phyloP scores from a whole-genome alignment of 2,888 invertebrate species.

The Halocaridina rubra region DNA sequence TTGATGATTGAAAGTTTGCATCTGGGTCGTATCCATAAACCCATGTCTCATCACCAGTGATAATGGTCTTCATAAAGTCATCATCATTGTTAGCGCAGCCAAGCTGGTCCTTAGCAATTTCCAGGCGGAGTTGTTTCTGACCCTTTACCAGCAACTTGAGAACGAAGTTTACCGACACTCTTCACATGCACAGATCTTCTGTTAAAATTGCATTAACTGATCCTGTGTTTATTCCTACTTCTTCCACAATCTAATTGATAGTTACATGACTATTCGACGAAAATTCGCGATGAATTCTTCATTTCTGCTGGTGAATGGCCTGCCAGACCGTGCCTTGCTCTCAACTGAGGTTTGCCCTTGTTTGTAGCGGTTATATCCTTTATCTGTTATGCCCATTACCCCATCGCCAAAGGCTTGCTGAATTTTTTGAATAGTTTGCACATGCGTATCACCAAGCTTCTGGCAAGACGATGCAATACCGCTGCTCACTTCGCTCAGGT shows the following conservation, averaged over 20 bases:
- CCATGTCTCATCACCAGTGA: too few relatives aligned
- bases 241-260: not conserved
- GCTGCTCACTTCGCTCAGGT: too few relatives aligned
- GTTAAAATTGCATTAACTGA: not conserved
- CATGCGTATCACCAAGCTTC: not conserved
- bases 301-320: conserved; percentile 11
- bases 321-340: not conserved
- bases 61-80: too few relatives aligned
- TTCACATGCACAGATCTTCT: too few relatives aligned
- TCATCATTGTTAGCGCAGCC: too few relatives aligned
- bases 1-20: too few relatives aligned
- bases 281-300: not conserved
- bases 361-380: not conserved
- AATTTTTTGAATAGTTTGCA: not conserved
- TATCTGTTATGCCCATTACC: not conserved
- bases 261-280: not conserved
- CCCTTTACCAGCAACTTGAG: too few relatives aligned
- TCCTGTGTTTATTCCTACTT: not conserved
- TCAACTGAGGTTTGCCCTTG: not conserved
- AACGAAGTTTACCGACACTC: too few relatives aligned
- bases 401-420: not conserved
- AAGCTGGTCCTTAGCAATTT: too few relatives aligned
- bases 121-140: too few relatives aligned
- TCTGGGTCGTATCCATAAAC: too few relatives aligned
- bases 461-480: too few relatives aligned